Evolutionary conservation across 2,113 vertebrate species (phyloP).

Genomic region (Pongo abelii): DNA sequence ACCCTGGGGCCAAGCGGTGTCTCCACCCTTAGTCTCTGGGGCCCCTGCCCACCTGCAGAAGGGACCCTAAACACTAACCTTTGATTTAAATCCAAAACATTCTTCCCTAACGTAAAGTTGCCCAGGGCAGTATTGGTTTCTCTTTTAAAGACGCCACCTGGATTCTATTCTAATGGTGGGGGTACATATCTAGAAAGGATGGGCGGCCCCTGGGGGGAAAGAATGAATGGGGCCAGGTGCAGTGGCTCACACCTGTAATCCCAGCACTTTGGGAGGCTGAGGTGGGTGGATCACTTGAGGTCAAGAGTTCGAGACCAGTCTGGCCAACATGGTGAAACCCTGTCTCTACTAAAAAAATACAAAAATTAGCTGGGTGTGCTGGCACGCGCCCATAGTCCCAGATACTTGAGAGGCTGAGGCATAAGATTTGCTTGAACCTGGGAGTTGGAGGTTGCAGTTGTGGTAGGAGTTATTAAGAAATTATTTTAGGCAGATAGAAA

Average conservation of each 20-base stretch:
- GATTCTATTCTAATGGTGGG: not conserved
- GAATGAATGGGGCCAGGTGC: not conserved
- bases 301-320: too few relatives aligned
- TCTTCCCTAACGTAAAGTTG: not conserved
- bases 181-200: not conserved
- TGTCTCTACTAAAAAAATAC: too few relatives aligned
- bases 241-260: too few relatives aligned
- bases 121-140: not conserved
- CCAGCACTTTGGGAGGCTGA: too few relatives aligned
- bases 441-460: too few relatives aligned
- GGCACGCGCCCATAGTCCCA: fast-evolving
- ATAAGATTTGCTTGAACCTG: too few relatives aligned
- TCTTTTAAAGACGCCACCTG: not conserved
- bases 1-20: not conserved
- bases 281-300: too few relatives aligned
- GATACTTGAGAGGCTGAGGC: too few relatives aligned
- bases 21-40: not conserved
- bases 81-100: not conserved
- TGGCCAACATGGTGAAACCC: too few relatives aligned
- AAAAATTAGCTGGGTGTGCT: too few relatives aligned
- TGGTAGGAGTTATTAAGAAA: too few relatives aligned
- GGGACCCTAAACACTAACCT: not conserved
- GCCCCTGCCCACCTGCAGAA: not conserved
- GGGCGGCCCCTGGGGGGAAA: not conserved
- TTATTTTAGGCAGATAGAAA: too few relatives aligned